These are phyloP conservation scores for Melipona quadrifasciata DNA, from an alignment of 1,140 invertebrate genomes.

Conservation along the genomic window DNA sequence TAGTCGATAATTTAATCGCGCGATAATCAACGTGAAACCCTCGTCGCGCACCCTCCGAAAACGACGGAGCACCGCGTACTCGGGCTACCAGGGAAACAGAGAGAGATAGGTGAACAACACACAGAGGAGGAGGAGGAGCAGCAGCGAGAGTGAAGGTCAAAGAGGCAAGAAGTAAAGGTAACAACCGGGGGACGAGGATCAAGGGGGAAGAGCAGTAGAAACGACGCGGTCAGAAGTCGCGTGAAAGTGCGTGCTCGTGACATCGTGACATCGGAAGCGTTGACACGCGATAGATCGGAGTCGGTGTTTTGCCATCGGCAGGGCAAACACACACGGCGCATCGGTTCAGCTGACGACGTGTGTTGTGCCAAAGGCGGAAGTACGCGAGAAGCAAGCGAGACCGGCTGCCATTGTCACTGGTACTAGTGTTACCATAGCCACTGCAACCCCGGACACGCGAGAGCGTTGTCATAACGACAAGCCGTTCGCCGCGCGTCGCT, in stretches of 20 bases:
- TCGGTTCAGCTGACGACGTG: slow-evolving; percentile 17
- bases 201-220: slow-evolving; percentile 25
- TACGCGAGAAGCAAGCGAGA: slow-evolving; percentile 9
- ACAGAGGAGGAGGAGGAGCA: slow-evolving; percentile 14
- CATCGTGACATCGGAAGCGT: slow-evolving; percentile 76
- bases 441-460: slow-evolving; percentile 52
- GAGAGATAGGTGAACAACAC: slow-evolving; percentile 49
- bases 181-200: slow-evolving; percentile 17
- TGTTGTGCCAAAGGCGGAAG: not conserved
- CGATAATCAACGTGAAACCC: slow-evolving; percentile 32
- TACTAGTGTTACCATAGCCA: slow-evolving; percentile 30
- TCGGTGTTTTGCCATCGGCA: slow-evolving; percentile 35
- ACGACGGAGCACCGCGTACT: slow-evolving; percentile 22
- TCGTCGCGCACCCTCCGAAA: slow-evolving; percentile 38
- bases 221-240: slow-evolving; percentile 22
- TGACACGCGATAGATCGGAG: slow-evolving; percentile 34
- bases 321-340: not conserved
- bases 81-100: slow-evolving; percentile 22
- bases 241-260: slow-evolving; percentile 63
- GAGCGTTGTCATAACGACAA: slow-evolving; percentile 62
- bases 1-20: slow-evolving; percentile 57
- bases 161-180: not conserved
- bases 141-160: not conserved
- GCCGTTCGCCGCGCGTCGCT: slow-evolving; percentile 69
- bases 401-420: slow-evolving; percentile 23